Evolutionary conservation across 2,888 invertebrate species (phyloP).

Genomic region (Lepidocyrtoides sp.): DNA sequence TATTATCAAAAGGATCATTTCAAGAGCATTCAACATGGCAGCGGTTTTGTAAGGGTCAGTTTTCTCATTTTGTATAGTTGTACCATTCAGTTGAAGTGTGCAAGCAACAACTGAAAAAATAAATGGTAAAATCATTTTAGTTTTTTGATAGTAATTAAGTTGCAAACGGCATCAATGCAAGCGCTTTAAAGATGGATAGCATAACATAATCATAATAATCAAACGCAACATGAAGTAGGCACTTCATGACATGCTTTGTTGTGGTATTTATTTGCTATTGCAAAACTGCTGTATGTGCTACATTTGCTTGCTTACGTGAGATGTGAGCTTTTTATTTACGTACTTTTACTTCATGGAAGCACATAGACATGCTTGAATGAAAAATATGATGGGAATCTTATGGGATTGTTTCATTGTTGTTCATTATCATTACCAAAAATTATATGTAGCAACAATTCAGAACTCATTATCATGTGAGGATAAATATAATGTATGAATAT

Average conservation of each 20-base stretch:
- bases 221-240: neutral
- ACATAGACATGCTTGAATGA: neutral
- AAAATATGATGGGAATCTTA: slow-evolving; percentile 14
- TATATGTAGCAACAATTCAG: slow-evolving; percentile 31
- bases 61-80: slow-evolving; percentile 28
- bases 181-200: neutral
- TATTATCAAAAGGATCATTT: slow-evolving; percentile 18
- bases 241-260: neutral
- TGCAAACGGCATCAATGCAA: neutral
- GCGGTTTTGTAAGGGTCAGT: slow-evolving; percentile 45
- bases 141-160: neutral
- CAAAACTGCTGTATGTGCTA: neutral
- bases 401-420: slow-evolving; percentile 1
- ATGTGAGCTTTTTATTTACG: no score
- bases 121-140: neutral
- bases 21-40: neutral
- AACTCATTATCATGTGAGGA: neutral
- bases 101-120: neutral
- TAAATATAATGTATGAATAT: neutral
- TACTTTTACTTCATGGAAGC: slow-evolving; percentile 3
- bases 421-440: slow-evolving; percentile 23
- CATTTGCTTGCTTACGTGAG: neutral
- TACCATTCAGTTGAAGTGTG: neutral
- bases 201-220: neutral
- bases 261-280: neutral